Percentiles rank a stretch among this genome's conserved stretches.
phyloP scores from a whole-genome alignment of 2,888 invertebrate species.

The Drosophila koepferae region DNA sequence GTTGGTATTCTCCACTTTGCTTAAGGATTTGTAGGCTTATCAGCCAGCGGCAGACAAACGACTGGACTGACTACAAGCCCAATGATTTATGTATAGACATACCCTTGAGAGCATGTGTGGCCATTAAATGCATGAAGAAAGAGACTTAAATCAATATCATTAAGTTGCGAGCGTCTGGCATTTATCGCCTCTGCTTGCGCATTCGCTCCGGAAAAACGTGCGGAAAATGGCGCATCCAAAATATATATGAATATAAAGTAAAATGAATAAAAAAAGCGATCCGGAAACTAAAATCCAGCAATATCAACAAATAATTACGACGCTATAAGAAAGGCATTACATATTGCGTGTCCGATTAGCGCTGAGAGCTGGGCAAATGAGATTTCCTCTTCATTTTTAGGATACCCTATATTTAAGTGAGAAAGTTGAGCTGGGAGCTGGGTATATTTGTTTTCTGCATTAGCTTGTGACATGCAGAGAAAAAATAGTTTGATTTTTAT shows the following conservation, averaged over 20 bases:
- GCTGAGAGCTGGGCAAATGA: slow-evolving; percentile 26
- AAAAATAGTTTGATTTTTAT: background rate
- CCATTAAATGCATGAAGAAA: slow-evolving; percentile 35
- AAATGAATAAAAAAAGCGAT: slow-evolving; percentile 5
- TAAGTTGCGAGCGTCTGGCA: slow-evolving; percentile 37
- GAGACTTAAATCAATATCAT: slow-evolving; percentile 51
- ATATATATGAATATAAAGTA: slow-evolving; percentile 11
- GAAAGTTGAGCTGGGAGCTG: background rate
- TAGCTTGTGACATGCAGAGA: no score
- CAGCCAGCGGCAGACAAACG: slow-evolving; percentile 41
- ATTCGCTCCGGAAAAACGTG: slow-evolving; percentile 49
- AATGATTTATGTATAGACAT: slow-evolving; percentile 28
- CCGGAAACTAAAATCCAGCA: slow-evolving; percentile 57
- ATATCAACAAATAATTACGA: slow-evolving; percentile 58
- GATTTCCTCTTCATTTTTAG: slow-evolving; percentile 16
- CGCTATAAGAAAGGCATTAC: slow-evolving; percentile 49
- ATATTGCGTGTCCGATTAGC: slow-evolving; percentile 65
- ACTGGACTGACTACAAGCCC: slow-evolving; percentile 13
- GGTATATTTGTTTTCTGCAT: background rate
- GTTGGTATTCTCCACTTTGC: slow-evolving; percentile 27
- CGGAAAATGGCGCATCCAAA: slow-evolving; percentile 67
- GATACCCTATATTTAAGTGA: slow-evolving; percentile 10
- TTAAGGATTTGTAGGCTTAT: slow-evolving; percentile 54
- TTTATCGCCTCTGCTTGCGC: slow-evolving; percentile 41
- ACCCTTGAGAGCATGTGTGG: slow-evolving; percentile 6